Conservation (phyloP, 2,888 invertebrate species). For the Tholera decimalis region DNA sequence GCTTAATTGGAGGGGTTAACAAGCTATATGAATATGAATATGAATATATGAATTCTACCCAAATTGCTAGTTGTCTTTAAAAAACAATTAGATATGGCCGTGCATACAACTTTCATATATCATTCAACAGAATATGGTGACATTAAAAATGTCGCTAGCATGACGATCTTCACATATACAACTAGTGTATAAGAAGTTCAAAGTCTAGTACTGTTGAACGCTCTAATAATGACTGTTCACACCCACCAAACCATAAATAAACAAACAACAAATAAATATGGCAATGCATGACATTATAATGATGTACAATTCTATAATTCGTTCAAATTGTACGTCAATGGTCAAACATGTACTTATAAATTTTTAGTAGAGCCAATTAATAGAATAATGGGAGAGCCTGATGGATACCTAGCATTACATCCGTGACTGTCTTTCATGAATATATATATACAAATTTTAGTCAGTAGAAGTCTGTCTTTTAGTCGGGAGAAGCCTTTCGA, state of each 20-base stretch:
- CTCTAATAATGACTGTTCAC: background rate
- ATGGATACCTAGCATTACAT: conserved; percentile 10
- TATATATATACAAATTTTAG: no score
- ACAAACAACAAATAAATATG: background rate
- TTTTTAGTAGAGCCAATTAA: conserved; percentile 20
- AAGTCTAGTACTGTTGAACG: conserved; percentile 13
- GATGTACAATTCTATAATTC: conserved; percentile 22
- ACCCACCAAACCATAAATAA: conserved; percentile 20
- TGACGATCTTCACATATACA: background rate
- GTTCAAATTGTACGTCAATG: conserved; percentile 17
- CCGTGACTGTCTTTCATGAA: no score
- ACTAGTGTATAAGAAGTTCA: background rate
- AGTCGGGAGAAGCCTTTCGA: no score
- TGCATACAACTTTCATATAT: no score
- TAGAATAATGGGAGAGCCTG: conserved; percentile 11
- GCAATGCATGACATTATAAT: background rate
- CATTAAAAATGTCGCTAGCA: background rate
- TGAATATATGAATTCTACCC: no score
- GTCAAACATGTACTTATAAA: background rate
- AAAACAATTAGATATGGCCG: no score
- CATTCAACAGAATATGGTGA: no score
- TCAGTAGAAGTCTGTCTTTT: no score
- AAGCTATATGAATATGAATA: no score
- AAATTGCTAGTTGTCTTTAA: no score
- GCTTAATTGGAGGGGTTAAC: no score